Percentiles rank a stretch among this genome's conserved stretches.
Conservation (phyloP, 2,797 vertebrate species). For the Margarornis squamiger region DNA sequence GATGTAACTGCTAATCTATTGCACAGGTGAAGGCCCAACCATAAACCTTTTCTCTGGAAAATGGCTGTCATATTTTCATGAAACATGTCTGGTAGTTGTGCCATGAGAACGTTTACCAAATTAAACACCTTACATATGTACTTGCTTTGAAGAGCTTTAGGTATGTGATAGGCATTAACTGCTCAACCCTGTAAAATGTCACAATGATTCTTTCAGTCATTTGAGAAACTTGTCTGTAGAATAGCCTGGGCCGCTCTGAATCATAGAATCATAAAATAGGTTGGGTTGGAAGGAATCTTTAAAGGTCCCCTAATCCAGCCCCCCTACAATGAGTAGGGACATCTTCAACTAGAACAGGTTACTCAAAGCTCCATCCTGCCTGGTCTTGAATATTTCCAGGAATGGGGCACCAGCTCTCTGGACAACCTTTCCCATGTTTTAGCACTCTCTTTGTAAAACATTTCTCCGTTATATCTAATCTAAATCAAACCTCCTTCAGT, state of each 20-base stretch:
- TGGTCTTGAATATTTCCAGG: neutral
- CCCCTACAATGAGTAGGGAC: neutral
- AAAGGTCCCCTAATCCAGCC: neutral
- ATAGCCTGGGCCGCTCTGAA: neutral
- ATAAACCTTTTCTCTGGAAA: neutral
- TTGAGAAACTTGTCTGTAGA: neutral
- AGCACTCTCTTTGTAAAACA: neutral
- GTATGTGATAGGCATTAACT: neutral
- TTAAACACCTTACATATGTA: neutral
- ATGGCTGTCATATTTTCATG: neutral
- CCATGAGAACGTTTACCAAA: neutral
- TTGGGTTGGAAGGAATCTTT: neutral
- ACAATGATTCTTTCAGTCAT: neutral
- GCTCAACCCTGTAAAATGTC: neutral
- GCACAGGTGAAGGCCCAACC: neutral
- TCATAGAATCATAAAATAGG: neutral
- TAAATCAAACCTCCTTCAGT: accelerated
- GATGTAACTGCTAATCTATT: neutral
- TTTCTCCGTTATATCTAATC: neutral
- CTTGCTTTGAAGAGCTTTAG: neutral
- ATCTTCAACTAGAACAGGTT: neutral
- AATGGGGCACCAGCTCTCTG: neutral
- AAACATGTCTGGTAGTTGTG: neutral
- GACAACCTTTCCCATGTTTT: neutral
- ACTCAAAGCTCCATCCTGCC: neutral